phyloP scores from a whole-genome alignment of 2,888 invertebrate genomes.

The Tachystola acroxantha region DNA sequence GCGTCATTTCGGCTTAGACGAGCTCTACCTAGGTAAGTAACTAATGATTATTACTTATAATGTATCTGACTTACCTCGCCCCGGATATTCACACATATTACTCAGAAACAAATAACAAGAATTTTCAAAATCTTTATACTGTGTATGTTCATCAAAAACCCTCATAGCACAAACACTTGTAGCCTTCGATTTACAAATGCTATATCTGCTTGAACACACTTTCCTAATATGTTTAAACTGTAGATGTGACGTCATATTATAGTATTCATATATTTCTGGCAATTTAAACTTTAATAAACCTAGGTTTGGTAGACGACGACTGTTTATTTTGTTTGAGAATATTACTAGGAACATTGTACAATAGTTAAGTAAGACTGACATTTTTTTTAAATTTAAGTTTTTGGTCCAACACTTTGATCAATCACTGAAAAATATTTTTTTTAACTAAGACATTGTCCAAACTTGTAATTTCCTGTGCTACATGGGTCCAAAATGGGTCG shows the following conservation, averaged over 20 bases:
- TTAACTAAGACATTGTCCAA: no score
- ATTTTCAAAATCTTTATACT: conserved; percentile 40
- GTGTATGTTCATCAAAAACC: conserved; percentile 10
- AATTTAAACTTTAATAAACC: not conserved
- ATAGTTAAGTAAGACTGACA: no score
- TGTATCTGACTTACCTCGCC: conserved; percentile 29
- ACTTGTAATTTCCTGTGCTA: no score
- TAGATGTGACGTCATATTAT: conserved; percentile 24
- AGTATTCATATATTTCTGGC: not conserved
- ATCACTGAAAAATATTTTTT: no score
- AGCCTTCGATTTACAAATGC: conserved; percentile 28
- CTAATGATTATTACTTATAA: no score
- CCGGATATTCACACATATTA: conserved; percentile 51
- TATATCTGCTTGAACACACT: conserved; percentile 26
- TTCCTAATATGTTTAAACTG: conserved; percentile 19
- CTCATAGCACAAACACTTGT: conserved; percentile 34
- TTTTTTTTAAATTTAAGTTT: no score
- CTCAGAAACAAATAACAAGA: conserved; percentile 43
- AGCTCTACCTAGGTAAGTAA: no score
- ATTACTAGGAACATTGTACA: no score
- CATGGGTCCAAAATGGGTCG: no score
- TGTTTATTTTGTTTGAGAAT: not conserved
- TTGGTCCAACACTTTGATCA: no score
- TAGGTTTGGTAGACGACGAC: not conserved
- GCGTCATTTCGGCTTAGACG: no score